These are phyloP conservation scores for Sarcophaga rosellei DNA, from an alignment of 2,888 invertebrate species.

Conservation along the genomic window DNA sequence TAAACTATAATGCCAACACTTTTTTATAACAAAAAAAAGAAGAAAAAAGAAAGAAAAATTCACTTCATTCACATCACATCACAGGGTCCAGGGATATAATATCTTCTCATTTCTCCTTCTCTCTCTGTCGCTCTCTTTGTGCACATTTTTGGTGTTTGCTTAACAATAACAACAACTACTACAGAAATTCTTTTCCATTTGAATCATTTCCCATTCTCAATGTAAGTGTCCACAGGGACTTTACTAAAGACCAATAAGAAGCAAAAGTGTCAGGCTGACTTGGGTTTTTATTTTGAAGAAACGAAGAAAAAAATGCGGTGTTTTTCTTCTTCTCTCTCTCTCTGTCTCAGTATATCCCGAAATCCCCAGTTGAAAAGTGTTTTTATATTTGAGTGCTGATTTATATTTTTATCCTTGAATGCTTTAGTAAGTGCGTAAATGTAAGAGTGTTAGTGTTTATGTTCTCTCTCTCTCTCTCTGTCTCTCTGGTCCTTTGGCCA, in stretches of 20 bases:
- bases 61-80: neutral
- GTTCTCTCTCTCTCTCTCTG: no score
- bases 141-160: neutral
- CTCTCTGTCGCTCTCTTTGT: neutral
- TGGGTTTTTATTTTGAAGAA: slow-evolving; percentile 4
- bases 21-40: neutral
- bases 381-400: slow-evolving; percentile 42
- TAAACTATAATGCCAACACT: neutral
- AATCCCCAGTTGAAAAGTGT: slow-evolving; percentile 40
- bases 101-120: neutral
- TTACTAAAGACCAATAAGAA: slow-evolving; percentile 51
- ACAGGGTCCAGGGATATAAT: no score
- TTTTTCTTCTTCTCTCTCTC: neutral
- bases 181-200: slow-evolving; percentile 28
- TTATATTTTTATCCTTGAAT: slow-evolving; percentile 21
- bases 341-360: neutral
- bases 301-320: no score
- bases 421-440: neutral
- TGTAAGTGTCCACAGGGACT: slow-evolving; percentile 35
- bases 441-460: neutral
- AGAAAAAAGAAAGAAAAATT: neutral
- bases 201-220: slow-evolving; percentile 53
- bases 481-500: neutral
- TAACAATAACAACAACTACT: neutral
- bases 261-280: slow-evolving; percentile 40